A percentile compares a stretch with the other conserved stretches of the same genome.
Conservation (phyloP, 2,888 invertebrate species). For the Campoletis raptor region DNA sequence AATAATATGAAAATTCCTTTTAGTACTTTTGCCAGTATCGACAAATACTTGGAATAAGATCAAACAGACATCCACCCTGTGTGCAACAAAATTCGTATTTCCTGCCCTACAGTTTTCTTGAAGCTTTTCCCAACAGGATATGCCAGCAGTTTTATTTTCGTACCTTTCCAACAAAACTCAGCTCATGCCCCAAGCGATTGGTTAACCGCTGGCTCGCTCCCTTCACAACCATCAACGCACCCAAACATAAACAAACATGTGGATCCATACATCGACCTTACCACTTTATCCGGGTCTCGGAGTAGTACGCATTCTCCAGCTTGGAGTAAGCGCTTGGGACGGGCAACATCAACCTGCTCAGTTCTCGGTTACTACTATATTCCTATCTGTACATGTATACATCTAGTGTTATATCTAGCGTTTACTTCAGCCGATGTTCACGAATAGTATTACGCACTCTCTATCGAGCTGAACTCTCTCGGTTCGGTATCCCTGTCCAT, state of each 20-base stretch:
- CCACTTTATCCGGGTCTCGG: conserved; percentile 7
- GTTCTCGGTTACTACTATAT: conserved; percentile 33
- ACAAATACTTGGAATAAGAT: no score
- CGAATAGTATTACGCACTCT: conserved; percentile 44
- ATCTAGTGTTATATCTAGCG: conserved; percentile 22
- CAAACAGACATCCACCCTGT: background rate
- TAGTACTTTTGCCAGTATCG: no score
- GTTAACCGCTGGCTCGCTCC: conserved; percentile 76
- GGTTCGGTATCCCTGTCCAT: conserved; percentile 36
- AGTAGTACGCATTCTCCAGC: conserved; percentile 18
- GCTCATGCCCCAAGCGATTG: conserved; percentile 80
- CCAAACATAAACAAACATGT: conserved; percentile 5
- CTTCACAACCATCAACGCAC: conserved; percentile 45
- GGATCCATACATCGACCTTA: conserved; percentile 31
- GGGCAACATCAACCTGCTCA: conserved; percentile 62
- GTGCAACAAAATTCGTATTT: background rate
- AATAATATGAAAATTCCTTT: no score
- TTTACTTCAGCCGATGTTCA: conserved; percentile 22
- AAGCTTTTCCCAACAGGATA: background rate
- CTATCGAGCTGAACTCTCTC: conserved; percentile 29
- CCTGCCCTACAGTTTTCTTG: background rate
- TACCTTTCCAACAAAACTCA: conserved; percentile 72
- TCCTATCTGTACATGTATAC: conserved; percentile 12
- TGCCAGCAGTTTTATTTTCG: conserved; percentile 71
- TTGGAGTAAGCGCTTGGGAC: conserved; percentile 57